Percentiles rank a stretch among this genome's conserved stretches.
Evolutionary conservation across 2,797 vertebrate species (phyloP).

Genomic region (Hypotaenidia okinawae): DNA sequence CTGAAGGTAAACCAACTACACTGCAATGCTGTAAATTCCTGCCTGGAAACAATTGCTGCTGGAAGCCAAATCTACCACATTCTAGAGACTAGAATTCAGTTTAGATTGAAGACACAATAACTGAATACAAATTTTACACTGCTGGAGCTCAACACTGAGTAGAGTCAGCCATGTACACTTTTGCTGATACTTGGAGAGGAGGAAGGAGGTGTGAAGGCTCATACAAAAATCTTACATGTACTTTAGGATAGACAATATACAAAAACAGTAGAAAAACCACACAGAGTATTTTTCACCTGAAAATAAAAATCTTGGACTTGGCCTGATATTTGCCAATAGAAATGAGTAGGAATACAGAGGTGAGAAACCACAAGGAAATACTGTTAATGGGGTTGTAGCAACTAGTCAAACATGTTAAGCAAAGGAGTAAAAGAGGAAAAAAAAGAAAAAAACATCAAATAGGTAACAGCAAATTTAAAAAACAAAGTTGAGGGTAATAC

Average conservation of each 20-base stretch:
- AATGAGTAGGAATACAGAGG: neutral
- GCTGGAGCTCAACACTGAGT: neutral
- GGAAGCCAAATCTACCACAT: neutral
- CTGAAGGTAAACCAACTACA: slow-evolving; percentile 12
- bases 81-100: neutral
- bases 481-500: neutral
- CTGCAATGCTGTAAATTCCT: neutral
- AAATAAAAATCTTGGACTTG: neutral
- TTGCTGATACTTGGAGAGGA: neutral
- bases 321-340: neutral
- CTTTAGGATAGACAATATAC: neutral
- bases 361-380: neutral
- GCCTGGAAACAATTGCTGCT: neutral
- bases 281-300: neutral
- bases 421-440: neutral
- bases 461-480: neutral
- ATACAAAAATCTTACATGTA: neutral
- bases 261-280: rapidly evolving
- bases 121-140: neutral
- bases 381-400: neutral
- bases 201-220: neutral
- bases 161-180: neutral
- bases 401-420: neutral
- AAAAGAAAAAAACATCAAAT: neutral
- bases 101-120: neutral